Percentiles rank a stretch among this genome's conserved stretches.
Evolutionary conservation across 2,797 vertebrate genomes (phyloP).

Genomic region (Synaphobranchus kaupii): DNA sequence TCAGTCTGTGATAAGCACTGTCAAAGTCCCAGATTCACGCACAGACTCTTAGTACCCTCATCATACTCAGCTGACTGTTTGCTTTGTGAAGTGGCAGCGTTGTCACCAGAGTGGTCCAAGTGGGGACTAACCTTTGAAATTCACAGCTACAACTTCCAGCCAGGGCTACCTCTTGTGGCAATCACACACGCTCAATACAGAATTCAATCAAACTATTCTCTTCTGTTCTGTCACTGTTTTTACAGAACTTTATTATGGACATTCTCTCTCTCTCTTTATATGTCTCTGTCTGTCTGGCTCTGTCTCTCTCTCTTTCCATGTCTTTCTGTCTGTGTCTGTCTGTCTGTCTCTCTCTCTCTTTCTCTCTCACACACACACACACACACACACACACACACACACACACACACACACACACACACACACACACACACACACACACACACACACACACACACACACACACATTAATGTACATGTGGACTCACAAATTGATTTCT

Average conservation of each 20-base stretch:
- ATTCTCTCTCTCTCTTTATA: not conserved
- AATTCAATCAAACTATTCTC: not conserved
- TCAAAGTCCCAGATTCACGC: not conserved
- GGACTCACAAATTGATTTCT: constrained; percentile 30
- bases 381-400: not conserved
- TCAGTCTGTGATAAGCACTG: not conserved
- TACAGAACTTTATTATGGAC: not conserved
- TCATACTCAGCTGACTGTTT: not conserved
- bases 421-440: too few species aligned
- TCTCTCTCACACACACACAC: not conserved
- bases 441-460: not conserved
- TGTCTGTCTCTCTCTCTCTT: not conserved
- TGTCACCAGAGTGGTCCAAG: not conserved
- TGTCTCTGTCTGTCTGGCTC: not conserved
- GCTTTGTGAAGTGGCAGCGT: not conserved
- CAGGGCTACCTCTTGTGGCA: not conserved
- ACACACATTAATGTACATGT: not conserved
- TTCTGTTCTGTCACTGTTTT: not conserved
- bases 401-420: too few species aligned
- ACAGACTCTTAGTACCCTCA: not conserved
- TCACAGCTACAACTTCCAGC: not conserved
- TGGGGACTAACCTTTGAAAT: not conserved
- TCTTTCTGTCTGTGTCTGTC: not conserved
- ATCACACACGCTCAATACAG: not conserved
- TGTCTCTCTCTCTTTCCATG: not conserved